Evolutionary conservation across 2,113 vertebrate species (phyloP), one percentile per base, ranked within the genome.

Genomic region (Poeciliopsis occidentalis): DNA sequence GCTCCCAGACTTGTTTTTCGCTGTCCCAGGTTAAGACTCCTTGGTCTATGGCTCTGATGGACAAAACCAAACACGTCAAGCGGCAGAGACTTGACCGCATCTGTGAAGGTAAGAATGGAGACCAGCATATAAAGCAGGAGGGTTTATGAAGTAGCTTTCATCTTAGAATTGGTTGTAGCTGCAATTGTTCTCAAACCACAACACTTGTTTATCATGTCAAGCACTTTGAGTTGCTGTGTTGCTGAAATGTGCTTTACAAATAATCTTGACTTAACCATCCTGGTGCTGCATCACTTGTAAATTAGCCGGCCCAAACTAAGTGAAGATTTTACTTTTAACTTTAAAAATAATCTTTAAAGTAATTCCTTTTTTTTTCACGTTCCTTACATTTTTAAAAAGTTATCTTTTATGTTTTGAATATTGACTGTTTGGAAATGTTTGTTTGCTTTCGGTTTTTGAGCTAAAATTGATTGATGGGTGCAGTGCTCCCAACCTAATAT

Each of bases 21-120:
- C 86, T 89, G 91, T 88, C 87, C 88, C 85, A 84, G 85, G 86
- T 92, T 91, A 85, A 88, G 87, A 88, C 88, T 88, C 75, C 85
- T 77, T 62, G 88, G 94, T 93, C 87, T 91, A 94, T 94, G 90
- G 93, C 95, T 92, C 93, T 94, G 91, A 96, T 97, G 96, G 96
- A 97, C 94, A 96, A 95, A 92, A 95, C 96, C 92, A 97, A 97
- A 92, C 91, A 91, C 93, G 96, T 97, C 89, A 97, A 97, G 93
- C 93, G 96, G 66, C 96, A 96, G 93, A 95, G 96, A 92, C 90
- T 97, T 85, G 96, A 97, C 88, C 95, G 95, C 80, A 95, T 95
- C 80, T 95, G 95, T 88, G 95, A 95, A 89, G 95, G 95, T 95
- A 76, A 94, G 94, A n/a, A n/a, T n/a, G 24, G 5, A 57, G 24